These are phyloP conservation scores for Mimachlamys varia DNA, from an alignment of 2,888 invertebrate species.

Conservation along the genomic window DNA sequence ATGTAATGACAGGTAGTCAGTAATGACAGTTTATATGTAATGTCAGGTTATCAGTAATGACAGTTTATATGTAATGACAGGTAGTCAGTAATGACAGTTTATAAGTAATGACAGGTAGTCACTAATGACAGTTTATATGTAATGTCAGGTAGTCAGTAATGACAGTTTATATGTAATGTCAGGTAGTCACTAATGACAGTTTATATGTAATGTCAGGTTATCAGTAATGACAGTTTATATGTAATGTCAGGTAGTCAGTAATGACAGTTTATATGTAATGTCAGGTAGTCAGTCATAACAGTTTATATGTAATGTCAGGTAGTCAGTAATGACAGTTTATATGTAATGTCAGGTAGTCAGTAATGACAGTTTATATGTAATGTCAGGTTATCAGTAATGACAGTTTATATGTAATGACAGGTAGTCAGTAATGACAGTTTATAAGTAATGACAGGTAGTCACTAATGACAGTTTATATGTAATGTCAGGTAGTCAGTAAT, in stretches of 20 bases:
- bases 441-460: no score
- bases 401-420: neutral
- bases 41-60: neutral
- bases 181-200: neutral
- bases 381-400: no score
- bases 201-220: no score
- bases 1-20: neutral
- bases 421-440: no score
- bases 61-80: neutral
- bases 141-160: neutral
- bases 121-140: neutral
- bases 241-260: neutral
- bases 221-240: neutral
- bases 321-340: neutral
- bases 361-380: neutral
- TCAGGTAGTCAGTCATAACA: no score
- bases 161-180: neutral
- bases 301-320: neutral
- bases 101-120: conserved; percentile 1
- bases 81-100: neutral
- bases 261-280: no score
- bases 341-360: no score
- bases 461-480: no score
- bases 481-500: no score
- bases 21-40: neutral